Evolutionary conservation across 2,113 vertebrate species (phyloP).

Genomic region (Tetraodon nigroviridis): DNA sequence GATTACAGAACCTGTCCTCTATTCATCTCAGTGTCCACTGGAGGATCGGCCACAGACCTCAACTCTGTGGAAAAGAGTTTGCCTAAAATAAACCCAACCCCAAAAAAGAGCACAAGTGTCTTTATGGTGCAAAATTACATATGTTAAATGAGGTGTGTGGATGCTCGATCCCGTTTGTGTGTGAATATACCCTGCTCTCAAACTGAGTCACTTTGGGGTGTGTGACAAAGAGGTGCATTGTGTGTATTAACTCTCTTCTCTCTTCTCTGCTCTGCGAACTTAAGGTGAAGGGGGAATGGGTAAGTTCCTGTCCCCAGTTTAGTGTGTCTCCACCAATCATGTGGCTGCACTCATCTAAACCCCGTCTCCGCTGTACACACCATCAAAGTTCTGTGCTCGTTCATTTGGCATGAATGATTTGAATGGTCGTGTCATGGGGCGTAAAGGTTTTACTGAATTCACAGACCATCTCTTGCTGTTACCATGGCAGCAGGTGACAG

Average conservation of each 20-base stretch:
- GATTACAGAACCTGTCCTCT: neutral
- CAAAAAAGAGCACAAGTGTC: no score
- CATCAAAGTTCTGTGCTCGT: slow-evolving; percentile 19
- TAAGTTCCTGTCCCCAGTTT: slow-evolving; percentile 73
- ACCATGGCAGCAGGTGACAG: no score
- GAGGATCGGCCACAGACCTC: no score
- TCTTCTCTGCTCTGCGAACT: slow-evolving; percentile 81
- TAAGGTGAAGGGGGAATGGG: slow-evolving; percentile 95
- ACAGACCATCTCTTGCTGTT: no score
- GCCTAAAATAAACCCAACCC: no score
- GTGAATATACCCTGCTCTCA: neutral
- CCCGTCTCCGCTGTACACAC: slow-evolving; percentile 20
- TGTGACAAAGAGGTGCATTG: neutral
- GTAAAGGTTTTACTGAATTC: no score
- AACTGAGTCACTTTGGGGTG: neutral
- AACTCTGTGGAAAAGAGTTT: no score
- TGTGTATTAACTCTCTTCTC: slow-evolving; percentile 68
- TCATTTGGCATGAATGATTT: slow-evolving; percentile 41
- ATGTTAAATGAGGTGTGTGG: no score
- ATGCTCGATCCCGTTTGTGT: neutral
- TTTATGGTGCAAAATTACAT: no score
- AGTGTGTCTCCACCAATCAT: slow-evolving; percentile 53
- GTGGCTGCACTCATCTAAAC: slow-evolving; percentile 25
- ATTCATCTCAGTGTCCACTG: no score
- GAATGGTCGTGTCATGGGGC: neutral